Percentiles rank a stretch among this genome's conserved stretches.
Conservation (phyloP, 2,113 vertebrate genomes). For the Motacilla tschutschensis region DNA sequence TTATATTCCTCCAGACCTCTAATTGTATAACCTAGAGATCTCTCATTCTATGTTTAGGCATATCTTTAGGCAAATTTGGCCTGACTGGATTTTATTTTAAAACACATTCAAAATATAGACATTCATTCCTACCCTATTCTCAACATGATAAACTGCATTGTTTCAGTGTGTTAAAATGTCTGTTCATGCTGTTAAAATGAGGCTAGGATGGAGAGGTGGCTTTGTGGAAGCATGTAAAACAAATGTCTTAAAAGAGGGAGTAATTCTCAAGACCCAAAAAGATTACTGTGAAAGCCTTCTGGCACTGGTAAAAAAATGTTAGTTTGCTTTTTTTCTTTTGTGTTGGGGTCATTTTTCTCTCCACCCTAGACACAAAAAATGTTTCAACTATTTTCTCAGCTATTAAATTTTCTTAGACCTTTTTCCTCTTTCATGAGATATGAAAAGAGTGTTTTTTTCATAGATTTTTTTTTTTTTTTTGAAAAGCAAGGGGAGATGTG, state of each 20-base stretch:
- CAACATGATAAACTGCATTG: background rate
- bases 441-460: background rate
- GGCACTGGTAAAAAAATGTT: background rate
- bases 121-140: background rate
- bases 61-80: background rate
- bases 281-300: background rate
- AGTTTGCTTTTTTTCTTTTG: background rate
- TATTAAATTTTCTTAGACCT: background rate
- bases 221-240: background rate
- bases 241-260: background rate
- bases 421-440: background rate
- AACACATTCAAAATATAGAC: background rate
- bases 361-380: background rate
- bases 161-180: background rate
- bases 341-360: fast-evolving
- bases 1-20: background rate
- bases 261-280: background rate
- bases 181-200: background rate
- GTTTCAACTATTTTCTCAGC: background rate
- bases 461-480: background rate
- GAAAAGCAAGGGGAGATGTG: fast-evolving
- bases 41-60: background rate
- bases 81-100: background rate
- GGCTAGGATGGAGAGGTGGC: background rate
- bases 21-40: background rate